Evolutionary conservation across 2,888 invertebrate species (phyloP), one percentile per base, ranked within the genome.

Genomic region (Yponomeuta sedellus): DNA sequence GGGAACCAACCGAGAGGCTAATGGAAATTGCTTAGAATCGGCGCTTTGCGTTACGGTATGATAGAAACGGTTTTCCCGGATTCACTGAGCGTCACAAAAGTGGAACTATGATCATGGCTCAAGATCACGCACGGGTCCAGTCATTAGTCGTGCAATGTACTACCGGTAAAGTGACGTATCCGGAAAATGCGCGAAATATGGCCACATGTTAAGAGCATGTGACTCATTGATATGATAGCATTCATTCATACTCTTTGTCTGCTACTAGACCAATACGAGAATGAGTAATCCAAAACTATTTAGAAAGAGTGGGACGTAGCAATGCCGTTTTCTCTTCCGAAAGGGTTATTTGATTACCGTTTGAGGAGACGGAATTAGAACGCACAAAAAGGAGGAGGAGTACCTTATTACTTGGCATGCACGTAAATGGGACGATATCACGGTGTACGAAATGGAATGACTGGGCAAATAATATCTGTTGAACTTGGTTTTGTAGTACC

Each of bases 171-270:
- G 40, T 65, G 65, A 66, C 66, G 61, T 58, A 44, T n/a, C 25
- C 25, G 22, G 61, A 61, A 61, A 61, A 61, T 66, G 66, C 66
- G 66, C 66, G 66, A 66, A 66, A 64, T 64, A 64, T 64, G 16
- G 2, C 16, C 34, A 52, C 44, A 52, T 16, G 44, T 52, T 16
- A 52, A 52, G 25, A 8, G 16, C 28, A 28, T 20, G 65, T 65
- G 65, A 65, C 59, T 65, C 65, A 65, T 59, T 34, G 4, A 10
- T 8, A 52, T 22, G 44, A 52, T 52, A 52, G 44, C 44, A 52
- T 52, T 10, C 44, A 52, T 52, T 52, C 44, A 52, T 52, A n/a
- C 25, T 59, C 25, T 59, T 22, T 22, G 25, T 59, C 59, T 59
- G 20, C 11, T 20, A 59, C 59, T 20, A 22, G 10, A 22, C 3